Base-by-base conservation (phyloP, 2,797 vertebrate genomes). In the Ispidina picta region DNA sequence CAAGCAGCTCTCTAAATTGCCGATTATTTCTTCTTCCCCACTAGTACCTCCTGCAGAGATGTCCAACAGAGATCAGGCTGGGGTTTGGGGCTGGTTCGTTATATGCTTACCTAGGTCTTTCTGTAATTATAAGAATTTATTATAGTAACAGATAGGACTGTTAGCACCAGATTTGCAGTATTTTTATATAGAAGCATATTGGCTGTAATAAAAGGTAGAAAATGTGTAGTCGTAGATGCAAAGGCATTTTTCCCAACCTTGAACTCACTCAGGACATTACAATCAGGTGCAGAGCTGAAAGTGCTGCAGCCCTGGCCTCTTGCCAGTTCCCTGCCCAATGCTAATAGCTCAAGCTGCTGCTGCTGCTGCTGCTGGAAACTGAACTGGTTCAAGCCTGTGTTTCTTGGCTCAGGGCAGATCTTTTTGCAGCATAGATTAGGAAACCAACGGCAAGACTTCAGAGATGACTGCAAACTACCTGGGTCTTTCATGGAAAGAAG, bases 231-330 rank as follows among this genome's bases (percentile, higher is more conserved):
- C 44, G 52, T n/a, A 79, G 48, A 64, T 49, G 56, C 12, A 72
- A 80, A 88, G 76, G 64, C 41, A 39, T 88, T 89, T 86, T 95
- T 56, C n/a, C 56, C 60, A 54, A 81, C 66, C 86, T 78, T 70
- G 64, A 91, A 88, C 56, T 70, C 48, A 22, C 44, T 88, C 49
- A 86, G 82, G 74, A 66, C 64, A 25, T 1, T 64, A 56, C 25
- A 86, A 9, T 1, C 0, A 1, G 37, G 41, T 84, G 37, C 56
- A 70, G 68, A 92, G 71, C 77, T 60, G 43, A 44, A 80, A 73
- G 52, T 1, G 4, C 41, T 2, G 3, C 66, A 92, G 60, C 25
- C 13, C 35, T 79, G 64, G 77, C 39, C 43, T 55, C 51, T 51
- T 28, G 35, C 70, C 66, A 69, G 70, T 39, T 70, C 64, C 48